A percentile compares a stretch with the other conserved stretches of the same genome.
Evolutionary conservation across 1,140 invertebrate genomes (phyloP).

Genomic region (Ceratitis capitata): DNA sequence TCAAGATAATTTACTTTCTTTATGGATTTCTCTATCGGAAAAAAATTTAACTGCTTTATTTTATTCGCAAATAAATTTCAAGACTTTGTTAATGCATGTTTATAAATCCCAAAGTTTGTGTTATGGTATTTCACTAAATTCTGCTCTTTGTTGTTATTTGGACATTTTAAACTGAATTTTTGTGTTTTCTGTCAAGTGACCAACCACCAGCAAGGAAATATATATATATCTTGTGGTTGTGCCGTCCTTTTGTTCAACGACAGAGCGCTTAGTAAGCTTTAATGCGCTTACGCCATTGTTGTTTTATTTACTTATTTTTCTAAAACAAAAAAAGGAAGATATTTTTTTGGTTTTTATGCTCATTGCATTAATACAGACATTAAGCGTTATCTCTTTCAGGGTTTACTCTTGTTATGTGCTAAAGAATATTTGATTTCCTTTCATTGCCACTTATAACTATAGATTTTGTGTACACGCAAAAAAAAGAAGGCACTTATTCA

Average conservation of each 20-base stretch:
- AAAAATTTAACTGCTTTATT: no score
- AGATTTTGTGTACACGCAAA: background rate
- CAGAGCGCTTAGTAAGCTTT: background rate
- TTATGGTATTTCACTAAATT: no score
- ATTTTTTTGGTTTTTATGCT: background rate
- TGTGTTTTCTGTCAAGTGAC: no score
- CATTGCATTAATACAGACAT: background rate
- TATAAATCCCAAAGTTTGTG: no score
- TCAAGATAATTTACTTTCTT: no score
- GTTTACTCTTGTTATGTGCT: background rate
- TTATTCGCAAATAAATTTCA: no score
- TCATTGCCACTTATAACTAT: background rate
- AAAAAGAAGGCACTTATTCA: background rate
- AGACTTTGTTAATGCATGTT: no score
- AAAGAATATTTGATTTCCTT: slow-evolving; percentile 6
- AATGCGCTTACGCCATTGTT: background rate
- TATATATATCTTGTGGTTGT: background rate
- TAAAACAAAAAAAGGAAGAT: background rate
- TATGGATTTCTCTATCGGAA: no score
- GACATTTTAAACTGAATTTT: no score
- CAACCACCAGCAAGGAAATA: background rate
- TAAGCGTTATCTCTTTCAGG: background rate
- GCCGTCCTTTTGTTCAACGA: background rate
- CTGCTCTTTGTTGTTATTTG: no score
- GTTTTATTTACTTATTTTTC: background rate